Conservation (phyloP, 2,113 vertebrate species). For the Pelvicachromis taeniatus region DNA sequence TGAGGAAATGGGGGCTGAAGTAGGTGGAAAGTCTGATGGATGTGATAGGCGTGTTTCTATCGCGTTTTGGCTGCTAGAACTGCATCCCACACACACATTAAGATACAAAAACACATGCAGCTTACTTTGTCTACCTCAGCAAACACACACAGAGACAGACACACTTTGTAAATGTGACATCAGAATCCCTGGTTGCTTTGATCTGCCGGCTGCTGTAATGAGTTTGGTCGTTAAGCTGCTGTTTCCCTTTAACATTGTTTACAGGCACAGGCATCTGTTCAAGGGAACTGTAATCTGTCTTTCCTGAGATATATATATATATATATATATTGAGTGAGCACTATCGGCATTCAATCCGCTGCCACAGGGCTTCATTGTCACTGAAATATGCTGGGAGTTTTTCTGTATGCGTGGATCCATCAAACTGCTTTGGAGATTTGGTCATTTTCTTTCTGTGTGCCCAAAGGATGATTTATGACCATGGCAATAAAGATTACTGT, state of each 20-base stretch:
- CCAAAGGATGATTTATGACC: conserved; percentile 18
- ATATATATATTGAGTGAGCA: neutral
- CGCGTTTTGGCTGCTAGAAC: neutral
- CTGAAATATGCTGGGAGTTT: conserved; percentile 6
- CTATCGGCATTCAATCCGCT: neutral
- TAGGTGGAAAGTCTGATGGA: conserved; percentile 26
- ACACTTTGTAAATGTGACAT: conserved; percentile 4
- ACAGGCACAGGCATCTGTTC: conserved; percentile 50
- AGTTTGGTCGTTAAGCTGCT: conserved; percentile 63
- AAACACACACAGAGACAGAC: neutral
- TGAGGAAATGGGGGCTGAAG: conserved; percentile 34
- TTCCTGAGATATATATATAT: neutral
- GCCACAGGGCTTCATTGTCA: neutral
- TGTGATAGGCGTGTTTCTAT: conserved; percentile 23
- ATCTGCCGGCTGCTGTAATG: conserved; percentile 58
- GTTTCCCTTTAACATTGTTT: conserved; percentile 67
- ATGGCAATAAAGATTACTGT: conserved; percentile 36
- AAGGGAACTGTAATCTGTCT: conserved; percentile 43
- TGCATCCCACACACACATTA: neutral
- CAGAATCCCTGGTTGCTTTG: conserved; percentile 31
- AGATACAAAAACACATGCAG: neutral
- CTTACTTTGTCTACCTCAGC: neutral
- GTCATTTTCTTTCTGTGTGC: neutral
- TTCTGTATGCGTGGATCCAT: neutral
- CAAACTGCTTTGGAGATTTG: conserved; percentile 24